phyloP scores from a whole-genome alignment of 2,797 vertebrate genomes.

The Dallia pectoralis region DNA sequence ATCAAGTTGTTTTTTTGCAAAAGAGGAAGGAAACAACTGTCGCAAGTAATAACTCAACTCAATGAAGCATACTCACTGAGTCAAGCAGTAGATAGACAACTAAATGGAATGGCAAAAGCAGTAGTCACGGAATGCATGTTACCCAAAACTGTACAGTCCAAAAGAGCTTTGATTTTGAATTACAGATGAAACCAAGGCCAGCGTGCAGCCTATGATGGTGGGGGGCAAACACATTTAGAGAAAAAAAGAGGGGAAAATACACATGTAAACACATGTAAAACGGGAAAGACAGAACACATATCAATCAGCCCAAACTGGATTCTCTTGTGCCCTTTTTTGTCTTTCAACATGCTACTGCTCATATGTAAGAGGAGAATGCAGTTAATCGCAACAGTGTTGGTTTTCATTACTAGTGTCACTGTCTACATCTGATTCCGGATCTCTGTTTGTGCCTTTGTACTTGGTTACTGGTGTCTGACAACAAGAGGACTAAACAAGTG shows the following conservation, averaged over 20 bases:
- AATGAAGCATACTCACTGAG: slow-evolving; percentile 6
- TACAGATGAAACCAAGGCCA: neutral
- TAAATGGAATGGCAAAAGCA: neutral
- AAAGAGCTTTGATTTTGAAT: neutral
- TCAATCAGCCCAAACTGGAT: slow-evolving; percentile 10
- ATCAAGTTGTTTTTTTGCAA: slow-evolving; percentile 47
- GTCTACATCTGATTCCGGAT: too few species aligned
- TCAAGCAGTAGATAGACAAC: neutral
- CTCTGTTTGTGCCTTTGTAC: too few species aligned
- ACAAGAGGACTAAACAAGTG: too few species aligned
- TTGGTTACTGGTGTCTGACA: too few species aligned
- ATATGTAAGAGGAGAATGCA: slow-evolving; percentile 21
- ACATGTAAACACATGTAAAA: neutral
- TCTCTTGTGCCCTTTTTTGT: slow-evolving; percentile 1
- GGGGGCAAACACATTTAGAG: slow-evolving; percentile 5
- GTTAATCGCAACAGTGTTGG: slow-evolving; percentile 7
- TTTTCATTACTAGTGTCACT: too few species aligned
- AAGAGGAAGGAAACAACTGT: slow-evolving; percentile 64
- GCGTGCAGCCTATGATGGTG: too few species aligned
- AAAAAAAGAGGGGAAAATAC: neutral
- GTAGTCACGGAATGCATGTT: neutral
- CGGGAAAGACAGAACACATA: slow-evolving; percentile 16
- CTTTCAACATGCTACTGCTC: slow-evolving; percentile 31
- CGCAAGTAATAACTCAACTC: slow-evolving; percentile 61
- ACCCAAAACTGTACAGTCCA: neutral